Conservation (phyloP, 2,797 vertebrate species). For the Chelon auratus region DNA sequence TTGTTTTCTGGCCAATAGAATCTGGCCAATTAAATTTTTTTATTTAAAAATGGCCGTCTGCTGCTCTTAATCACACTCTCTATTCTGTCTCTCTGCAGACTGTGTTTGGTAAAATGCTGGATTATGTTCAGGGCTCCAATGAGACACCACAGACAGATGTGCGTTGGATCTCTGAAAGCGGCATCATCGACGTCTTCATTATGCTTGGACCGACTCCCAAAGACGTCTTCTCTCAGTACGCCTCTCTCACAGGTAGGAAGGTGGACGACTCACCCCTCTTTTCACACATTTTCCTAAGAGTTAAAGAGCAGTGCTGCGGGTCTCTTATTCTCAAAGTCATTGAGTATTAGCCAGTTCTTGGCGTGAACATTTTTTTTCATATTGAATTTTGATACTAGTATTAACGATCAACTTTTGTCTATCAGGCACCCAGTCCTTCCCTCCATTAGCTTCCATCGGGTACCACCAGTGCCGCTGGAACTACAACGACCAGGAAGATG, state of each 20-base stretch:
- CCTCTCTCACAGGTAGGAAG: slow-evolving; percentile 89
- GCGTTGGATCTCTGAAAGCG: slow-evolving; percentile 96
- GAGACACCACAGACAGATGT: slow-evolving; percentile 94
- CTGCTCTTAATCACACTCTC: neutral
- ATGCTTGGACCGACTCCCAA: slow-evolving; percentile 88
- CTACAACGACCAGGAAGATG: slow-evolving; percentile 95
- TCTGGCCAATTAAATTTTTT: too few species aligned
- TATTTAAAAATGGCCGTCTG: neutral
- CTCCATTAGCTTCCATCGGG: slow-evolving; percentile 89
- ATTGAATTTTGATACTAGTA: neutral
- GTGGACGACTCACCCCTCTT: neutral
- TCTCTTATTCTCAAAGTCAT: neutral
- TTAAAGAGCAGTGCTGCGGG: neutral
- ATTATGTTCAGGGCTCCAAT: slow-evolving; percentile 90
- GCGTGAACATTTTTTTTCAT: neutral
- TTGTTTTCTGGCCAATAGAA: too few species aligned
- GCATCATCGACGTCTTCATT: slow-evolving; percentile 92
- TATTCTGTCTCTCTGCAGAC: slow-evolving; percentile 71
- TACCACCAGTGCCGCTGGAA: slow-evolving; percentile 99
- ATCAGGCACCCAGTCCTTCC: slow-evolving; percentile 93
- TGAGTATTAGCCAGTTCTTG: neutral
- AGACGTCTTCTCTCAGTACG: slow-evolving; percentile 90
- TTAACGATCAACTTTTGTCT: neutral
- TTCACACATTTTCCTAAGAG: neutral
- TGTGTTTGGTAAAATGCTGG: slow-evolving; percentile 87